phyloP scores from a whole-genome alignment of 2,113 vertebrate genomes.

The Rhinolophus ferrumequinum region DNA sequence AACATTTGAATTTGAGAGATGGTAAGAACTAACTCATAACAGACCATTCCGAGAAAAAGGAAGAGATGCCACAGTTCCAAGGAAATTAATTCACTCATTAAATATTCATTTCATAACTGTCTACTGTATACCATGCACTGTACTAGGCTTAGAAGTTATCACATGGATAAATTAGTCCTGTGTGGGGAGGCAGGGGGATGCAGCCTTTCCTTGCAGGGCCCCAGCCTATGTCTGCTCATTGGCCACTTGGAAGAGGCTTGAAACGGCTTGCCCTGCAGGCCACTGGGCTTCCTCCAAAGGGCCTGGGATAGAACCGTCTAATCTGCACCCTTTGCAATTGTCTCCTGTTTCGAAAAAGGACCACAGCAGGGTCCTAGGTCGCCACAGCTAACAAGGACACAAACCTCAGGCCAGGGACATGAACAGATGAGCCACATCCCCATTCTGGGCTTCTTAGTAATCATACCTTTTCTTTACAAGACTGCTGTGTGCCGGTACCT shows the following conservation, averaged over 20 bases:
- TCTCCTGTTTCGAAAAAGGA: background rate
- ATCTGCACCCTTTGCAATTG: too few species aligned
- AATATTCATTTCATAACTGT: background rate
- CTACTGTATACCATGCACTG: background rate
- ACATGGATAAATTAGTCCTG: background rate
- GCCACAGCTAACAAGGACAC: background rate
- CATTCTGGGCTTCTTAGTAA: background rate
- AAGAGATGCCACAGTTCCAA: background rate
- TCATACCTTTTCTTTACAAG: background rate
- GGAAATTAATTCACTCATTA: background rate
- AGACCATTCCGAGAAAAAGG: background rate
- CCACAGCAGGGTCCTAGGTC: background rate
- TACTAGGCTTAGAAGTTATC: background rate
- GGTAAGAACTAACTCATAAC: background rate
- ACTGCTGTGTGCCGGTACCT: background rate
- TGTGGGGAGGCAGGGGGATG: accelerated
- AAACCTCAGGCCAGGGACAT: background rate
- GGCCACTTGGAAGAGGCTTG: background rate
- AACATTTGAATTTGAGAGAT: background rate
- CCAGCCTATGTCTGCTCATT: background rate
- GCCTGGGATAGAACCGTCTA: background rate
- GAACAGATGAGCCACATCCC: background rate
- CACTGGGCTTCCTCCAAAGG: background rate
- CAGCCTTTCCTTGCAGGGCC: background rate
- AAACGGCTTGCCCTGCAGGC: background rate